phyloP scores from a whole-genome alignment of 2,113 vertebrate species.

The Mormoops blainvillei region DNA sequence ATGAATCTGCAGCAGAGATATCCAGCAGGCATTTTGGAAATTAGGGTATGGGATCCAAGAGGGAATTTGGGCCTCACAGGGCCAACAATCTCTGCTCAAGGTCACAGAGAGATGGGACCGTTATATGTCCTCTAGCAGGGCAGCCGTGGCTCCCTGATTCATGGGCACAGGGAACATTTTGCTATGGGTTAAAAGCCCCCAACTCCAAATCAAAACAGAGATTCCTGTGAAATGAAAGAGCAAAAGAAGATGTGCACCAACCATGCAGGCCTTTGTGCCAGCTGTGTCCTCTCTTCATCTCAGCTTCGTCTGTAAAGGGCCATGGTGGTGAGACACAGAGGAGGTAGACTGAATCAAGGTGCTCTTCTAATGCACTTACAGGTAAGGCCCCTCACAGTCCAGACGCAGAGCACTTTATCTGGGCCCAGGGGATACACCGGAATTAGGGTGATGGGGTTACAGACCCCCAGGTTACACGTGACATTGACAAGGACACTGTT shows the following conservation, averaged over 20 bases:
- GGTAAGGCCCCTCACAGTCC: not conserved
- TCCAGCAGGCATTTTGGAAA: not conserved
- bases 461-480: not conserved
- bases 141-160: not conserved
- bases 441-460: not conserved
- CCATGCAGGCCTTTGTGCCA: not conserved
- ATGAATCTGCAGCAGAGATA: not conserved
- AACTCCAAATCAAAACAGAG: not conserved
- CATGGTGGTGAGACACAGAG: not conserved
- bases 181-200: not conserved
- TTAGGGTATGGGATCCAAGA: not conserved
- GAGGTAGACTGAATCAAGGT: not conserved
- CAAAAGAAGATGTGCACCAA: not conserved
- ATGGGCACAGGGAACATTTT: not conserved
- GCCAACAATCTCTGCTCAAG: not conserved
- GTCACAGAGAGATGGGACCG: not conserved
- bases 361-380: not conserved
- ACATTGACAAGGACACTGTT: not conserved
- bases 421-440: not conserved
- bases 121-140: not conserved
- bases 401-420: not conserved
- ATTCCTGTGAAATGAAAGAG: not conserved
- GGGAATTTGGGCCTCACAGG: not conserved
- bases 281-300: not conserved
- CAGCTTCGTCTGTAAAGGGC: not conserved